A percentile compares a stretch with the other conserved stretches of the same genome.
Conservation (phyloP, 1,140 invertebrate genomes). For the Sminthurinus signatus region DNA sequence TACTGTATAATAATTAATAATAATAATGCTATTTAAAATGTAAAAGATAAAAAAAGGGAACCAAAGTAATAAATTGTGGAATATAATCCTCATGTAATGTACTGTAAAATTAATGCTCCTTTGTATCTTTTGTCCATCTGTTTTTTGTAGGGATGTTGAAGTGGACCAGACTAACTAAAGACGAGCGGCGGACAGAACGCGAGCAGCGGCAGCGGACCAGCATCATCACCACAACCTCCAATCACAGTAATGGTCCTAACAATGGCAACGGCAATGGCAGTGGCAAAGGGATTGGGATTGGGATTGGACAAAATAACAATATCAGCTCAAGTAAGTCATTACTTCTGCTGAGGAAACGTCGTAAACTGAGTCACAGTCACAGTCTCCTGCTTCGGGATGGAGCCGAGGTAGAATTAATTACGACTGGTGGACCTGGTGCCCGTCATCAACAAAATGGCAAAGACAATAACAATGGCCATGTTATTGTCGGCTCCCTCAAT, state of each 20-base stretch:
- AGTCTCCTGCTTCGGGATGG: not conserved
- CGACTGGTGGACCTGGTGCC: no score
- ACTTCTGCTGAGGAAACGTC: conserved; percentile 9
- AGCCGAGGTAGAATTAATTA: conserved; percentile 2
- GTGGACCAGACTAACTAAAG: conserved; percentile 38
- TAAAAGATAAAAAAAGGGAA: no score
- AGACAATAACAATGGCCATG: not conserved
- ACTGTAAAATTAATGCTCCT: not conserved
- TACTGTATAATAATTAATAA: no score
- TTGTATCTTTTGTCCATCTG: not conserved
- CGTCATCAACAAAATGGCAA: no score
- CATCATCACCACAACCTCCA: not conserved
- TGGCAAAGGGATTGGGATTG: no score
- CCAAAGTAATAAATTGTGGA: no score
- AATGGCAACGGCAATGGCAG: no score
- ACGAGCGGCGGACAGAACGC: conserved; percentile 20
- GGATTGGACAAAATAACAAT: not conserved
- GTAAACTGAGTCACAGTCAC: conserved; percentile 12
- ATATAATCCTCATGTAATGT: no score
- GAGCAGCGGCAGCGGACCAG: not conserved
- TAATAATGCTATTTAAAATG: no score
- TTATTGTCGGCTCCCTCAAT: not conserved
- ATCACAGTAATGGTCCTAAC: not conserved
- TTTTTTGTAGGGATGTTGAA: conserved; percentile 34
- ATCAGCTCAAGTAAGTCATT: conserved; percentile 12